A percentile compares a stretch with the other conserved stretches of the same genome.
Evolutionary conservation across 2,113 vertebrate species (phyloP).

Genomic region (Cynoglossus semilaevis): DNA sequence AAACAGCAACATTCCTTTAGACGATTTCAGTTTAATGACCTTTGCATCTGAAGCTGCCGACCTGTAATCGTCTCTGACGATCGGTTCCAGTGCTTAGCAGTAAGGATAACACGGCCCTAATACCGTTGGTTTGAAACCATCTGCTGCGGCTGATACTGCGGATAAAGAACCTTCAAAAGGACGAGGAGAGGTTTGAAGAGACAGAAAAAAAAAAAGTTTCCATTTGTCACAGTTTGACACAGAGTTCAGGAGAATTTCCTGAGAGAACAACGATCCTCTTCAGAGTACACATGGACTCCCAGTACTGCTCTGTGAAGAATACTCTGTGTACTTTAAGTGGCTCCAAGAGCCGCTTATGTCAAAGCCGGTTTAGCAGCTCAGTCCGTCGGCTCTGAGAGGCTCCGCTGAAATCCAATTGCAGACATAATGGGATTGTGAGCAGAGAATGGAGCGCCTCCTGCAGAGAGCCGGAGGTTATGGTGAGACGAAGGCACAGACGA

Average conservation of each 20-base stretch:
- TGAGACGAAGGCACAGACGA: conserved; percentile 6
- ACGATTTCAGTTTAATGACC: background rate
- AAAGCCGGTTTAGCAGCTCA: conserved; percentile 77
- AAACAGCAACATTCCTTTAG: background rate
- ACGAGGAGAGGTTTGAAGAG: conserved; percentile 5
- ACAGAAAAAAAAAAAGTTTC: background rate
- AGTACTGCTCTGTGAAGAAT: conserved; percentile 1
- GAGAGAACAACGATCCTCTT: background rate
- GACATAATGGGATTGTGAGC: conserved; percentile 73
- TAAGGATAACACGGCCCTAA: conserved; percentile 52
- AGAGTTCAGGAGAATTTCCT: background rate
- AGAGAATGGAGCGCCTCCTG: conserved; percentile 48
- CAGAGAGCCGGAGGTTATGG: conserved; percentile 14
- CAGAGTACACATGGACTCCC: background rate
- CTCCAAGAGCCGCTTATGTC: conserved; percentile 71
- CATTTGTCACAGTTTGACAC: no score
- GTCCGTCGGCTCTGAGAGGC: conserved; percentile 73
- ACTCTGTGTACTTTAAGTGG: conserved; percentile 50
- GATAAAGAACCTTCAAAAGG: conserved; percentile 23
- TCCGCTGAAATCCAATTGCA: conserved; percentile 76
- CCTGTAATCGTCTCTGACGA: conserved; percentile 27
- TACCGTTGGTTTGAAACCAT: conserved; percentile 68
- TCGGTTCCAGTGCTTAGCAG: conserved; percentile 40
- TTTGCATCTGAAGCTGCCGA: conserved; percentile 16
- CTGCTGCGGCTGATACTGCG: conserved; percentile 61